Conservation (phyloP, 1,140 invertebrate species). For the Heliconius himera region DNA sequence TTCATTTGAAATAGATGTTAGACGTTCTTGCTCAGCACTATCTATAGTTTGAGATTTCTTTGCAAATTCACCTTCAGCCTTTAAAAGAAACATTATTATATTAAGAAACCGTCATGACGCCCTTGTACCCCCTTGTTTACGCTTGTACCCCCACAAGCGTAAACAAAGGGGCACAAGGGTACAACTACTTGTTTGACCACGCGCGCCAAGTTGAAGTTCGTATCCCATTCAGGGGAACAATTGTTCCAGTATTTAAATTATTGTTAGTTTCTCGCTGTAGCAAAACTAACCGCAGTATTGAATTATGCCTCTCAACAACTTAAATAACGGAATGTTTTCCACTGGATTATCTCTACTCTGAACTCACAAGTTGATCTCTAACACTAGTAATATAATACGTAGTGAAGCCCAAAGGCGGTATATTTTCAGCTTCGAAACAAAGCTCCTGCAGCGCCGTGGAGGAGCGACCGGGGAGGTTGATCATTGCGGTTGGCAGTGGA, state of each 20-base stretch:
- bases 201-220: too few species aligned
- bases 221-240: too few species aligned
- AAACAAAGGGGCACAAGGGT: too few species aligned
- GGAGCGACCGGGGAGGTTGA: conserved; percentile 84
- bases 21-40: conserved; percentile 51
- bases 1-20: conserved; percentile 60
- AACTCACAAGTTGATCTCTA: conserved; percentile 60
- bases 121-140: too few species aligned
- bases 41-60: conserved; percentile 49
- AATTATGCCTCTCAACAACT: too few species aligned
- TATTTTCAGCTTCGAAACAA: conserved; percentile 83
- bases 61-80: conserved; percentile 56
- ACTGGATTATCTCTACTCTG: neutral
- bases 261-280: too few species aligned
- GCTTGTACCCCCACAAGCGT: too few species aligned
- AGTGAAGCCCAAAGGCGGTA: conserved; percentile 86
- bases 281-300: too few species aligned
- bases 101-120: neutral
- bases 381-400: conserved; percentile 82
- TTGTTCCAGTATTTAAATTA: too few species aligned
- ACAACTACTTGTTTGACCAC: too few species aligned
- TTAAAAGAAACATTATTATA: neutral
- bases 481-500: conserved; percentile 83
- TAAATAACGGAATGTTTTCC: neutral
- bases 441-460: conserved; percentile 85